Evolutionary conservation across 1,140 invertebrate species (phyloP).

Genomic region (Berghia stephanieae): DNA sequence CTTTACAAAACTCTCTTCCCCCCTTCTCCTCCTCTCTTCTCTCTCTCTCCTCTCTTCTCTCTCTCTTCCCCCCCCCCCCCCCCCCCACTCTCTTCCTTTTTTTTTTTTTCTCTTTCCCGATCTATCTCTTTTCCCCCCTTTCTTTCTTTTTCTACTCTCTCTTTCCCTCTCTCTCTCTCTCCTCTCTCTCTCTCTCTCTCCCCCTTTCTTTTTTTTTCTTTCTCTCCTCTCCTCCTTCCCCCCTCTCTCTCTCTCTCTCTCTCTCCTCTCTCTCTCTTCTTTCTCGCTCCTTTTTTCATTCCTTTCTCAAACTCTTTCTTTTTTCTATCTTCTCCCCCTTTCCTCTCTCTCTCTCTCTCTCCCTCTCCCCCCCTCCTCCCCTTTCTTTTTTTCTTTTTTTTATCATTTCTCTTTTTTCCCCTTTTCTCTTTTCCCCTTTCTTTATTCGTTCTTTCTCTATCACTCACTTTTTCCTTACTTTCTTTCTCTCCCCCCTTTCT

Average conservation of each 20-base stretch:
- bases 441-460: neutral
- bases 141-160: neutral
- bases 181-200: neutral
- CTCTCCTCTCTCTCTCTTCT: neutral
- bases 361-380: neutral
- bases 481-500: neutral
- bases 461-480: neutral
- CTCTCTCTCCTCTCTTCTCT: no score
- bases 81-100: no score
- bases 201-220: neutral
- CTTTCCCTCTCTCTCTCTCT: slow-evolving; percentile 8
- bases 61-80: no score
- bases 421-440: neutral
- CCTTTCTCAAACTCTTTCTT: neutral
- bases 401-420: neutral
- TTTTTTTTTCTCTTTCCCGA: no score
- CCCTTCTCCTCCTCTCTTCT: no score
- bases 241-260: neutral
- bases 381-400: neutral
- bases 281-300: neutral
- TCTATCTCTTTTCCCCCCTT: no score
- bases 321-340: neutral
- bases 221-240: neutral
- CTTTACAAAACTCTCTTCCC: no score
- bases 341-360: neutral